Percentiles rank a stretch among this genome's conserved stretches.
Evolutionary conservation across 1,140 invertebrate genomes (phyloP).

Genomic region (Drosophila sproati): DNA sequence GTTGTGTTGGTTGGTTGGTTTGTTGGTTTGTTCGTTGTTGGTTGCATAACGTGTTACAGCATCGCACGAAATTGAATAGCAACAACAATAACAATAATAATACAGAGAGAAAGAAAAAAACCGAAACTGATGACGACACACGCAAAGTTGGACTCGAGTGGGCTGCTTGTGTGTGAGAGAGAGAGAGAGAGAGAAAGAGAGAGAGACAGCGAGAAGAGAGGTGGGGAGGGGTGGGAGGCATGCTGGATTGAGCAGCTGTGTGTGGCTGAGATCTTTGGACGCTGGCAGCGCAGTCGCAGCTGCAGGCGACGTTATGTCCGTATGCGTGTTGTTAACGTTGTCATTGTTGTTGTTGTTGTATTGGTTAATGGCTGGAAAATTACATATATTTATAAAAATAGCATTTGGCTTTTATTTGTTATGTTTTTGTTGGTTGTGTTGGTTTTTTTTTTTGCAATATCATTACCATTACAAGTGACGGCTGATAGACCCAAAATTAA

Average conservation of each 20-base stretch:
- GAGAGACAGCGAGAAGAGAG: neutral
- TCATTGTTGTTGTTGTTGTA: constrained; percentile 43
- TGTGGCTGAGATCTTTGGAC: constrained; percentile 20
- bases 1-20: constrained; percentile 33
- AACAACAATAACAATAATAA: constrained; percentile 18
- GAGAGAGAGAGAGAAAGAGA: constrained; percentile 2
- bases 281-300: neutral
- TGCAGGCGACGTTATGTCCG: constrained; percentile 32
- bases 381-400: constrained; percentile 48
- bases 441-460: constrained; percentile 65
- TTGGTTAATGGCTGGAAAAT: constrained; percentile 74
- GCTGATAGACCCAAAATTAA: constrained; percentile 32
- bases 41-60: constrained; percentile 83
- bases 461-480: constrained; percentile 50
- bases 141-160: constrained; percentile 40
- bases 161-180: neutral
- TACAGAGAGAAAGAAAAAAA: constrained; percentile 41
- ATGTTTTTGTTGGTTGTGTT: neutral
- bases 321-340: constrained; percentile 43
- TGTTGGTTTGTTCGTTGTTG: constrained; percentile 41
- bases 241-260: constrained; percentile 35
- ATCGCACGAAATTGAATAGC: constrained; percentile 73
- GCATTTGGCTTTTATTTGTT: constrained; percentile 48
- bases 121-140: constrained; percentile 75
- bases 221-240: constrained; percentile 3